These are phyloP conservation scores for Picus viridis DNA, from an alignment of 2,797 vertebrate species.

Conservation along the genomic window DNA sequence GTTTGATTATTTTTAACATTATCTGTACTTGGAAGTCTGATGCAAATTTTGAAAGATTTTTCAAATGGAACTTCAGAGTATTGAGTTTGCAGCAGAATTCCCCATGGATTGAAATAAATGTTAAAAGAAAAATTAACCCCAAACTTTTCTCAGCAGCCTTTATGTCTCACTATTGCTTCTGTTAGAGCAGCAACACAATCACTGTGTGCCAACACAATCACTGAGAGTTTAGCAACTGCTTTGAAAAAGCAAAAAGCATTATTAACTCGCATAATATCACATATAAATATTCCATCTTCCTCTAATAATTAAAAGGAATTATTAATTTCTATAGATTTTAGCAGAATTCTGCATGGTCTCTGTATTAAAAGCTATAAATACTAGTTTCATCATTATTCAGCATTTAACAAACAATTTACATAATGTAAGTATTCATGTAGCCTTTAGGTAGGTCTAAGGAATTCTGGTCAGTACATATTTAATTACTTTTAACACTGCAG, in stretches of 20 bases:
- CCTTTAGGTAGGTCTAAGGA: conserved; percentile 8
- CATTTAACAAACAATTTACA: conserved; percentile 37
- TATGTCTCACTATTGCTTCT: background rate
- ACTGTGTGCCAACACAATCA: background rate
- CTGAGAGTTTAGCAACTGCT: background rate
- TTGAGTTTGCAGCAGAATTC: background rate
- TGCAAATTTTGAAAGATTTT: background rate
- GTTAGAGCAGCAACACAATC: too few species aligned
- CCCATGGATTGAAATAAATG: background rate
- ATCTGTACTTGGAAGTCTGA: background rate
- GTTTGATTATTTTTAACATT: background rate
- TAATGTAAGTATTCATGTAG: conserved; percentile 42
- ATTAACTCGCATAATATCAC: background rate
- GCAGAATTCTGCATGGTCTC: background rate
- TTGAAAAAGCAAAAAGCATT: background rate
- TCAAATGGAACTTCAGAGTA: background rate
- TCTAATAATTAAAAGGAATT: background rate
- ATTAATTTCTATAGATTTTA: background rate
- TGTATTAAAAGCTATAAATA: background rate
- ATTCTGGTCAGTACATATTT: background rate
- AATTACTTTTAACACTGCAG: conserved; percentile 21
- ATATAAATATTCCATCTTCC: background rate
- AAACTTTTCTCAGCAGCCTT: background rate
- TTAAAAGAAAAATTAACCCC: background rate
- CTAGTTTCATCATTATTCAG: background rate